Percentiles rank a stretch among this genome's conserved stretches.
Evolutionary conservation across 2,888 invertebrate species (phyloP).

Genomic region (Drymonia ruficornis): DNA sequence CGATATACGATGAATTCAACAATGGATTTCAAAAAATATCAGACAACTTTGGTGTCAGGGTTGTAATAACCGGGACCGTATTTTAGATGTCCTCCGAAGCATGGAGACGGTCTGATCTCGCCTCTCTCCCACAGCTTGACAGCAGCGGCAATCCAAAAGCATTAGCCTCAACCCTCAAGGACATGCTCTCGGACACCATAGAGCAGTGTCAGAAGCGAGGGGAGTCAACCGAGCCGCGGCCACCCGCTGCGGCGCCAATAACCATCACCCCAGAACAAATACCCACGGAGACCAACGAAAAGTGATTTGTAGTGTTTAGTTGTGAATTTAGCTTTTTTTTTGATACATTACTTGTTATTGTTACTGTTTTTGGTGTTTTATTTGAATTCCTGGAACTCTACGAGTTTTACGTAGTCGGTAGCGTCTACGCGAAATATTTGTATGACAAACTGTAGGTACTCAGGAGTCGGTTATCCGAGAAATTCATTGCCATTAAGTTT

Average conservation of each 20-base stretch:
- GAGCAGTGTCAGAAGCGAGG: constrained; percentile 54
- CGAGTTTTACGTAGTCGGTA: no score
- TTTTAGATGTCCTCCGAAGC: no score
- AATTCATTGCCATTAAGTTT: no score
- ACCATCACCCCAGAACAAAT: constrained; percentile 22
- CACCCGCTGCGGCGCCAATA: constrained; percentile 42
- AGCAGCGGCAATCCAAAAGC: constrained; percentile 72
- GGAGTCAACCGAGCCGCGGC: constrained; percentile 30
- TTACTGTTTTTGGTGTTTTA: constrained; percentile 32
- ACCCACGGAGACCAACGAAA: constrained; percentile 29
- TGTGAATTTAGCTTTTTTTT: constrained; percentile 50
- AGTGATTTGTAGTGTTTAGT: constrained; percentile 47
- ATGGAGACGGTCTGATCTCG: no score
- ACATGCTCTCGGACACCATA: constrained; percentile 72
- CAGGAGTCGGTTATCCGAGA: no score
- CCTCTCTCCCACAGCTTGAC: constrained; percentile 64
- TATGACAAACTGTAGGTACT: no score
- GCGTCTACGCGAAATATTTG: no score
- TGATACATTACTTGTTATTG: constrained; percentile 42
- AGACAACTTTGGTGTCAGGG: no score
- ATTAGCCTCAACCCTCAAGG: constrained; percentile 69
- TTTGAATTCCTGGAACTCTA: constrained; percentile 5
- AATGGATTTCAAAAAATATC: no score
- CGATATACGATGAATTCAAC: no score
- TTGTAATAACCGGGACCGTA: no score